These are phyloP conservation scores for Echinarachnius parma DNA, from an alignment of 53 echinoderm and acorn worm genomes.

Conservation along the genomic window DNA sequence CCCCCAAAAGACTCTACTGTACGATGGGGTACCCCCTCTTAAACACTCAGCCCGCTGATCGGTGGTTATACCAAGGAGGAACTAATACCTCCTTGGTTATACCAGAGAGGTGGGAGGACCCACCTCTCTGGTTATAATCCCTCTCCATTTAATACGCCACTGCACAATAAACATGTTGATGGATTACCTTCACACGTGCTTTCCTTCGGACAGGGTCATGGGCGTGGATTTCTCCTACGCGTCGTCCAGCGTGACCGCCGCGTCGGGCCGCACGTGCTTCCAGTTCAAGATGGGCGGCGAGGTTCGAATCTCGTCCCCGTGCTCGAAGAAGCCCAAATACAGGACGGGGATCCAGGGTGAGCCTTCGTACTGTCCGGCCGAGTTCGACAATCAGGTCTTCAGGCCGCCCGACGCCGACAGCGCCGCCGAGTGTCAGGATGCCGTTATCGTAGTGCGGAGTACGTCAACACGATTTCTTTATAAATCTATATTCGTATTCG, in stretches of 20 bases:
- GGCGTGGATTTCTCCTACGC: conserved; percentile 73
- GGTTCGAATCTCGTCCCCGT: conserved; percentile 64
- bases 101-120: too few species aligned
- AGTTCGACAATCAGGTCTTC: conserved; percentile 26
- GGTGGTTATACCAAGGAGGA: too few species aligned
- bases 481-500: too few species aligned
- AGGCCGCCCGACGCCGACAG: neutral
- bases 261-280: conserved; percentile 66
- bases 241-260: conserved; percentile 59
- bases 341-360: conserved; percentile 20
- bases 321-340: conserved; percentile 46
- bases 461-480: too few species aligned
- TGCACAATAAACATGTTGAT: too few species aligned
- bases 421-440: conserved; percentile 16
- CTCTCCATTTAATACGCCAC: too few species aligned
- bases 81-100: too few species aligned
- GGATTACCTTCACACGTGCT: too few species aligned
- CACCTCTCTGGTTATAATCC: too few species aligned
- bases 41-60: too few species aligned
- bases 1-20: too few species aligned
- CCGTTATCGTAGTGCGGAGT: conserved; percentile 27
- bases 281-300: conserved; percentile 74
- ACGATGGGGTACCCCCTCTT: too few species aligned
- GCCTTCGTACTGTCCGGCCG: conserved; percentile 37
- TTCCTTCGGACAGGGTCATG: conserved; percentile 57